Evolutionary conservation across 2,797 vertebrate species (phyloP).

Genomic region (Epinephelus coioides): DNA sequence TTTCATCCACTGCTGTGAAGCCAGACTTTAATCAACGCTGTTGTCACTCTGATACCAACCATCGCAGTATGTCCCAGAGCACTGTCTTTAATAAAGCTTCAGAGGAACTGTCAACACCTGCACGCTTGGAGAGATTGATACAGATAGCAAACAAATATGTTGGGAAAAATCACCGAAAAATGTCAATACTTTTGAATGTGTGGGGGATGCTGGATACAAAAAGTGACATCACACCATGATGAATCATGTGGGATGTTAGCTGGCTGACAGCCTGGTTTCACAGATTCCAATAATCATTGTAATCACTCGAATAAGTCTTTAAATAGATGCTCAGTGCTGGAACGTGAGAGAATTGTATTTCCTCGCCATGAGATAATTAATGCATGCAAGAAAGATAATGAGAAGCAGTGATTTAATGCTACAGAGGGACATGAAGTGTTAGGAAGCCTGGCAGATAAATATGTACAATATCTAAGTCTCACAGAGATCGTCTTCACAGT

Average conservation of each 20-base stretch:
- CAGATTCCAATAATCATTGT: background rate
- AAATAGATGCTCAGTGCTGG: conserved; percentile 1
- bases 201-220: background rate
- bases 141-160: background rate
- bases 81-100: conserved; percentile 51
- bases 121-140: conserved; percentile 15
- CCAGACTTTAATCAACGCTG: conserved; percentile 55
- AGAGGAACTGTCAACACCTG: conserved; percentile 37
- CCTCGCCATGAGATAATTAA: conserved; percentile 3
- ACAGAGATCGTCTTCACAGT: background rate
- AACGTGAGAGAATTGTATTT: background rate
- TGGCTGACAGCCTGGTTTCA: background rate
- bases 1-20: conserved; percentile 41
- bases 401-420: conserved; percentile 13
- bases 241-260: background rate
- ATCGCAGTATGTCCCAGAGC: conserved; percentile 31
- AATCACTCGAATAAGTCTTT: conserved; percentile 11
- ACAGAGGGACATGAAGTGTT: background rate
- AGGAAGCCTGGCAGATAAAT: background rate
- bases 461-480: background rate
- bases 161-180: background rate
- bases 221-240: background rate
- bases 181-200: background rate
- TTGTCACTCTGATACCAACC: conserved; percentile 41
- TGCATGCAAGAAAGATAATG: background rate